phyloP scores from a whole-genome alignment of 2,797 vertebrate genomes.

The Pteronotus mesoamericanus region DNA sequence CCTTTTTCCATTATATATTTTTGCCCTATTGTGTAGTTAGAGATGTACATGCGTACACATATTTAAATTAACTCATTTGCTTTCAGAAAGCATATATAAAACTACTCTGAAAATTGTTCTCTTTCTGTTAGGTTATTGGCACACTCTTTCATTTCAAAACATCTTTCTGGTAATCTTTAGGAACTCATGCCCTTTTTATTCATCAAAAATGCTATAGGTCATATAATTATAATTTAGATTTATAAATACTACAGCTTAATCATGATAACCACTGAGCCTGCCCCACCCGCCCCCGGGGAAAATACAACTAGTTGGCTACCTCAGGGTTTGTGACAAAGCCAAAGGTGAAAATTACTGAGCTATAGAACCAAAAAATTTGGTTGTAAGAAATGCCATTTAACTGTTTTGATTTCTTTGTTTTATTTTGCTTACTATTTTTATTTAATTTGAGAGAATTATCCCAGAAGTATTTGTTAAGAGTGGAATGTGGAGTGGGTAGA shows the following conservation, averaged over 20 bases:
- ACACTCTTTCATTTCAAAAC: background rate
- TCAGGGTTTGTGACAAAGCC: background rate
- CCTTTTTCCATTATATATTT: background rate
- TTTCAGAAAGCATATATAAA: constrained; percentile 14
- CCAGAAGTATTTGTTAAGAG: background rate
- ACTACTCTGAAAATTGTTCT: constrained; percentile 22
- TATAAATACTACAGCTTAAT: background rate
- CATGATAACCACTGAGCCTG: background rate
- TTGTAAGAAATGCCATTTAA: constrained; percentile 32
- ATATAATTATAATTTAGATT: constrained; percentile 13
- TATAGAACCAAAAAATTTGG: background rate
- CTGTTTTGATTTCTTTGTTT: background rate
- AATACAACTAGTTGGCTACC: background rate
- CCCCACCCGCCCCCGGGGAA: too few species aligned
- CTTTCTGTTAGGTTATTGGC: background rate
- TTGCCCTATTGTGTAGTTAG: background rate
- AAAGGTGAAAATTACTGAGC: constrained; percentile 19
- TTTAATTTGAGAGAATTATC: background rate
- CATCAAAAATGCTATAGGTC: background rate
- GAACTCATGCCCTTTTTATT: background rate
- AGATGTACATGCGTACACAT: background rate
- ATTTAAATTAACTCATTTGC: constrained; percentile 5
- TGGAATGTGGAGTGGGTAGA: background rate
- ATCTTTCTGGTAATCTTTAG: background rate
- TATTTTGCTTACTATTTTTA: constrained; percentile 1